Evolutionary conservation across 2,888 invertebrate genomes (phyloP).

Genomic region (Tuta absoluta): DNA sequence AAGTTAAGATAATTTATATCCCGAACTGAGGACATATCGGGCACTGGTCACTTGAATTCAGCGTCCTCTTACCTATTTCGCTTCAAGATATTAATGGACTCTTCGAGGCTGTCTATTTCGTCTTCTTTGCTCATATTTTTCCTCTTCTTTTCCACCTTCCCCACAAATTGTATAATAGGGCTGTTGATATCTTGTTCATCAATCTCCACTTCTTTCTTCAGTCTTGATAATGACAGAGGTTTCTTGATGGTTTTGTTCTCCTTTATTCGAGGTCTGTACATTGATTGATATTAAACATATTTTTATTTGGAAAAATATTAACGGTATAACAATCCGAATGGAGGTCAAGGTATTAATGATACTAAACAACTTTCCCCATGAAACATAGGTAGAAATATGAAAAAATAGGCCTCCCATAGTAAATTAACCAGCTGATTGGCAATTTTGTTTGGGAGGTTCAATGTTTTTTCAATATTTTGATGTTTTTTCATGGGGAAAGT

Average conservation of each 20-base stretch:
- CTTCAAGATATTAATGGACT: slow-evolving; percentile 58
- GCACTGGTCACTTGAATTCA: neutral
- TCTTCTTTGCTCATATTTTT: slow-evolving; percentile 32
- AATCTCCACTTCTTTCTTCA: slow-evolving; percentile 41
- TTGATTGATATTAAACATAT: neutral
- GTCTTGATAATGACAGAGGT: slow-evolving; percentile 46
- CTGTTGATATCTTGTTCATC: slow-evolving; percentile 19
- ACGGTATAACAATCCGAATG: no score
- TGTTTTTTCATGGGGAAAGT: no score
- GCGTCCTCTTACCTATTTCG: slow-evolving; percentile 49
- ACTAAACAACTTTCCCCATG: no score
- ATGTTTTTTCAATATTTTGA: no score
- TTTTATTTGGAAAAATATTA: no score
- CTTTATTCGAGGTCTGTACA: neutral
- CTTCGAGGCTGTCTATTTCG: slow-evolving; percentile 40
- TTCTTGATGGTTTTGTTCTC: slow-evolving; percentile 50
- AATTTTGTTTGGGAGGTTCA: no score
- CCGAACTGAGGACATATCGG: no score
- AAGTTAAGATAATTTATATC: no score
- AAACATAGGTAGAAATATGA: no score
- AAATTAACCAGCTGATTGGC: no score
- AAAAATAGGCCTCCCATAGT: no score
- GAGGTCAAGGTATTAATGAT: no score
- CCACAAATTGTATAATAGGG: slow-evolving; percentile 10
- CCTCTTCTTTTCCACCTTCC: slow-evolving; percentile 24